Evolutionary conservation across 2,888 invertebrate genomes (phyloP).

Genomic region (Meteorus colon): DNA sequence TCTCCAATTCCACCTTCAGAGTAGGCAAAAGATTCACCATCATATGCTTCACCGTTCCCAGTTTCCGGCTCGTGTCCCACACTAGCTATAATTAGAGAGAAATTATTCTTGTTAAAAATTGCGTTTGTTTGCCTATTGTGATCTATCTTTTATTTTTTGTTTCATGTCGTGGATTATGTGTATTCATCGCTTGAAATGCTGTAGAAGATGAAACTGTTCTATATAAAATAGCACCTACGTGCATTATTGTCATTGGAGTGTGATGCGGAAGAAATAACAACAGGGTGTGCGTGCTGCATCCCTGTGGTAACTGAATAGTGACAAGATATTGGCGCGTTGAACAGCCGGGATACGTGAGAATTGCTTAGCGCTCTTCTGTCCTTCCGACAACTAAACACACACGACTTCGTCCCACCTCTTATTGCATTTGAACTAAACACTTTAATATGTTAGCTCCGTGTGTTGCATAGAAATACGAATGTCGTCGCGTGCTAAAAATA

Average conservation of each 20-base stretch:
- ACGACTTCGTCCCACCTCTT: background rate
- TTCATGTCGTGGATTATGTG: no score
- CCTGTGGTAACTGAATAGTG: conserved; percentile 49
- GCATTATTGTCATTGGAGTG: background rate
- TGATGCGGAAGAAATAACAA: conserved; percentile 25
- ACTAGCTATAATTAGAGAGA: conserved; percentile 58
- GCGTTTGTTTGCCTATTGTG: background rate
- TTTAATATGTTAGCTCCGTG: background rate
- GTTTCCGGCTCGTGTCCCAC: conserved; percentile 68
- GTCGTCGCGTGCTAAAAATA: conserved; percentile 7
- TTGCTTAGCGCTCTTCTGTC: background rate
- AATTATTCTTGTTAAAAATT: background rate
- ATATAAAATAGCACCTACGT: background rate
- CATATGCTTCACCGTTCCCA: conserved; percentile 62
- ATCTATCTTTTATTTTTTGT: background rate
- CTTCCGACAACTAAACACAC: conserved; percentile 12
- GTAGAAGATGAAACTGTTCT: background rate
- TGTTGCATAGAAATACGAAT: background rate
- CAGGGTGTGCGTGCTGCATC: conserved; percentile 53
- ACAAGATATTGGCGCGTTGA: background rate
- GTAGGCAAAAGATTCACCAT: conserved; percentile 48
- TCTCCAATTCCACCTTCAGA: conserved; percentile 49
- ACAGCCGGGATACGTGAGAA: background rate
- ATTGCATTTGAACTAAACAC: background rate
- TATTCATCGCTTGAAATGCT: background rate